Percentiles rank a stretch among this genome's conserved stretches.
Evolutionary conservation across 1,140 invertebrate genomes (phyloP).

Genomic region (Subanguina moxae): DNA sequence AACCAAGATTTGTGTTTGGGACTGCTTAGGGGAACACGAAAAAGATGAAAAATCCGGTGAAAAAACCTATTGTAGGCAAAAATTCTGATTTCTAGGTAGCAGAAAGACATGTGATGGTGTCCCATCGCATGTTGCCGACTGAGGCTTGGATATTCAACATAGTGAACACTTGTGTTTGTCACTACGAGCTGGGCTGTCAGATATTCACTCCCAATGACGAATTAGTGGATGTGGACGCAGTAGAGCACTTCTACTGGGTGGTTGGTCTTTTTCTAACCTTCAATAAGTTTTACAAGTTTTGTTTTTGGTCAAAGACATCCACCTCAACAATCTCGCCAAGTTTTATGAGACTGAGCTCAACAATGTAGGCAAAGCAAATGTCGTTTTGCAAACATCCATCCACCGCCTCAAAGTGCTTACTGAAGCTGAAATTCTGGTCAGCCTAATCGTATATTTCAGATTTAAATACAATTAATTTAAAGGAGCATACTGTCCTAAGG

Average conservation of each 20-base stretch:
- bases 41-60: too few species aligned
- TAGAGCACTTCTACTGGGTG: conserved; percentile 14
- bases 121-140: background rate
- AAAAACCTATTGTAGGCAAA: background rate
- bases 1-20: too few species aligned
- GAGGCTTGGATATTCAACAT: conserved; percentile 11
- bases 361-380: background rate
- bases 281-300: too few species aligned
- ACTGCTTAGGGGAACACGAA: too few species aligned
- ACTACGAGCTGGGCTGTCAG: conserved; percentile 12
- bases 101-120: conserved; percentile 10
- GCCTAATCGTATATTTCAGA: too few species aligned
- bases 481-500: too few species aligned
- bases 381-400: conserved; percentile 1
- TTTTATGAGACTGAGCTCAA: conserved; percentile 5
- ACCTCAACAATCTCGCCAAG: conserved; percentile 8
- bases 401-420: background rate
- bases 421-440: background rate
- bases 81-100: background rate
- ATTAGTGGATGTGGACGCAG: conserved; percentile 8
- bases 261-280: too few species aligned
- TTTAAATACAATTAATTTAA: too few species aligned
- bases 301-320: too few species aligned
- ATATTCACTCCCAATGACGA: conserved; percentile 12
- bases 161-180: background rate